phyloP scores from a whole-genome alignment of 2,888 invertebrate species.

The Ectropis crepuscularia region DNA sequence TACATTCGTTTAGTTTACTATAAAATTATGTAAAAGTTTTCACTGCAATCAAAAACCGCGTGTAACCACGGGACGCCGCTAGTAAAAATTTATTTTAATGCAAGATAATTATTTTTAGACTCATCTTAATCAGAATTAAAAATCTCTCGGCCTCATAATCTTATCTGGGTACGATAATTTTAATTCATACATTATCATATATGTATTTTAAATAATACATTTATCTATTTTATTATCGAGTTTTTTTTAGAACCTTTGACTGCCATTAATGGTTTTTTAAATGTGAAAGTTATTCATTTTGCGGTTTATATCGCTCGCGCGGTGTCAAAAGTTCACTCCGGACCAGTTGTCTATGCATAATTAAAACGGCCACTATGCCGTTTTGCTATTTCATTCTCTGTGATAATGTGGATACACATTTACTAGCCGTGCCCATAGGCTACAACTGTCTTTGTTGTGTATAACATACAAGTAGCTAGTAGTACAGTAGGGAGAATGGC shows the following conservation, averaged over 20 bases:
- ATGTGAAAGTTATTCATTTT: slow-evolving; percentile 49
- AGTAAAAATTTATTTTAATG: too few species aligned
- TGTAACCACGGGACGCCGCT: too few species aligned
- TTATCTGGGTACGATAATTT: slow-evolving; percentile 14
- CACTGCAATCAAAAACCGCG: too few species aligned
- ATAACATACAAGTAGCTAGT: too few species aligned
- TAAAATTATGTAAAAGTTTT: too few species aligned
- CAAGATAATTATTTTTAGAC: too few species aligned
- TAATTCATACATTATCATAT: slow-evolving; percentile 18
- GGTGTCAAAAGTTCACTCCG: slow-evolving; percentile 45
- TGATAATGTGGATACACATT: slow-evolving; percentile 10
- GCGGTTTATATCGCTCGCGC: slow-evolving; percentile 43
- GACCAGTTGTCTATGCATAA: slow-evolving; percentile 31
- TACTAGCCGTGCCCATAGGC: neutral
- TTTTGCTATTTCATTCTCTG: slow-evolving; percentile 4
- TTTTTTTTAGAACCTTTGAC: slow-evolving; percentile 12
- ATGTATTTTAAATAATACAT: slow-evolving; percentile 11
- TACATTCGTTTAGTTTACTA: too few species aligned
- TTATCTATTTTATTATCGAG: slow-evolving; percentile 3
- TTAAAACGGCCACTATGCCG: slow-evolving; percentile 10
- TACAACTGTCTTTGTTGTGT: too few species aligned
- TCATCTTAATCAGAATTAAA: slow-evolving; percentile 1
- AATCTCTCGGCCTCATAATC: slow-evolving; percentile 5
- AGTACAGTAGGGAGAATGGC: too few species aligned
- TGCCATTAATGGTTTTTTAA: slow-evolving; percentile 21